Evolutionary conservation across 1,140 invertebrate species (phyloP).

Genomic region (Drosophila orosa): DNA sequence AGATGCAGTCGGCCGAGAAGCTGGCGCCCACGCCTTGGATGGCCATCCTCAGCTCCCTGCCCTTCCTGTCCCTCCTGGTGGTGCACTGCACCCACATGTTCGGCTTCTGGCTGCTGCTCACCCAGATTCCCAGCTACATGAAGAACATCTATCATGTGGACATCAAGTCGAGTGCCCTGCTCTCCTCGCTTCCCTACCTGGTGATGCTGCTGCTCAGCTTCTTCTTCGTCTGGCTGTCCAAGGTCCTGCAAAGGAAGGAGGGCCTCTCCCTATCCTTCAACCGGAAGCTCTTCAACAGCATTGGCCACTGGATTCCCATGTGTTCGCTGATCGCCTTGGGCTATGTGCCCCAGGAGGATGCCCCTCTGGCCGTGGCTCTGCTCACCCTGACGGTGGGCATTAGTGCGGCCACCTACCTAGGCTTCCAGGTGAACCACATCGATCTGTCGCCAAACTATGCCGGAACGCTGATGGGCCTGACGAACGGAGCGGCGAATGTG

Average conservation of each 20-base stretch:
- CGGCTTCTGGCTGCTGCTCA: conserved; percentile 97
- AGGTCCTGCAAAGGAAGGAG: conserved; percentile 86
- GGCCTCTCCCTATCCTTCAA: conserved; percentile 85
- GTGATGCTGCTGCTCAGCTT: conserved; percentile 89
- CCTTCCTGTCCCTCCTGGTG: conserved; percentile 93
- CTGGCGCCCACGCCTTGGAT: conserved; percentile 88
- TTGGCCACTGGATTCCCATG: conserved; percentile 87
- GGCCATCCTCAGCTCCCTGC: conserved; percentile 90
- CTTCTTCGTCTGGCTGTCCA: conserved; percentile 88
- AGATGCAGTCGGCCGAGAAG: conserved; percentile 56
- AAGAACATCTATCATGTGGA: conserved; percentile 91
- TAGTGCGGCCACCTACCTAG: conserved; percentile 91
- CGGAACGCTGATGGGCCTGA: conserved; percentile 89
- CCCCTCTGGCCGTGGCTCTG: conserved; percentile 86
- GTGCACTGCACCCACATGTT: conserved; percentile 96
- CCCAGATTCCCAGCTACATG: conserved; percentile 96
- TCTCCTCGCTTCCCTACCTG: conserved; percentile 92
- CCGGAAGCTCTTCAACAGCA: conserved; percentile 89
- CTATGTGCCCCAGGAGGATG: conserved; percentile 85
- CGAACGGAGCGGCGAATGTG: conserved; percentile 90
- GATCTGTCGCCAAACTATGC: conserved; percentile 92
- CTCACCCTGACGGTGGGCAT: conserved; percentile 90
- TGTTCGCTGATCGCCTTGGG: conserved; percentile 87
- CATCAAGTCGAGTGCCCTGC: conserved; percentile 89
- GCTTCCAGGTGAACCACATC: conserved; percentile 89